phyloP scores from a whole-genome alignment of 2,888 invertebrate species.

The Acrobasis repandana region DNA sequence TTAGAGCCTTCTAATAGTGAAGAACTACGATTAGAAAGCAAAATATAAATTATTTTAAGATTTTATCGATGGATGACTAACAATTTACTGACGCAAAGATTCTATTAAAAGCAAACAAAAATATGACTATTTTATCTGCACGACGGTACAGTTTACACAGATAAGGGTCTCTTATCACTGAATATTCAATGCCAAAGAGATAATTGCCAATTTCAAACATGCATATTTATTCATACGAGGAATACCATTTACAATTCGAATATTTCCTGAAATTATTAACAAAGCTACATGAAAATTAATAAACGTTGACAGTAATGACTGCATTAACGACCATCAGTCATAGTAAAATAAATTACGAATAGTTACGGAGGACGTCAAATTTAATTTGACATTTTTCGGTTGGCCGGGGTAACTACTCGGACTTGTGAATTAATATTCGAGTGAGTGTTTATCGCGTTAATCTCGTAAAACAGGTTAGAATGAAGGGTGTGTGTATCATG shows the following conservation, averaged over 20 bases:
- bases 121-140: neutral
- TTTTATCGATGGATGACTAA: neutral
- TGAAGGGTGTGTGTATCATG: slow-evolving; percentile 68
- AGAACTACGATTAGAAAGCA: too few species aligned
- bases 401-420: slow-evolving; percentile 45
- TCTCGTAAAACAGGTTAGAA: slow-evolving; percentile 72
- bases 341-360: slow-evolving; percentile 7
- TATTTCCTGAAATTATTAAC: neutral
- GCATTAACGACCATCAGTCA: slow-evolving; percentile 1
- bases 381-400: slow-evolving; percentile 51
- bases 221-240: neutral
- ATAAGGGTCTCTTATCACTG: slow-evolving; percentile 6
- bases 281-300: neutral
- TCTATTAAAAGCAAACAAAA: neutral
- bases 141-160: neutral
- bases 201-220: neutral
- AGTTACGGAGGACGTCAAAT: slow-evolving; percentile 33
- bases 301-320: slow-evolving; percentile 3
- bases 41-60: too few species aligned
- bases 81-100: neutral
- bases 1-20: too few species aligned
- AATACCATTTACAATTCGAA: neutral
- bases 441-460: slow-evolving; percentile 63
- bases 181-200: slow-evolving; percentile 6
- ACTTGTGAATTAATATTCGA: slow-evolving; percentile 51